Base-by-base conservation (phyloP, 1,140 invertebrate genomes). In the Epicauta chinensis region DNA sequence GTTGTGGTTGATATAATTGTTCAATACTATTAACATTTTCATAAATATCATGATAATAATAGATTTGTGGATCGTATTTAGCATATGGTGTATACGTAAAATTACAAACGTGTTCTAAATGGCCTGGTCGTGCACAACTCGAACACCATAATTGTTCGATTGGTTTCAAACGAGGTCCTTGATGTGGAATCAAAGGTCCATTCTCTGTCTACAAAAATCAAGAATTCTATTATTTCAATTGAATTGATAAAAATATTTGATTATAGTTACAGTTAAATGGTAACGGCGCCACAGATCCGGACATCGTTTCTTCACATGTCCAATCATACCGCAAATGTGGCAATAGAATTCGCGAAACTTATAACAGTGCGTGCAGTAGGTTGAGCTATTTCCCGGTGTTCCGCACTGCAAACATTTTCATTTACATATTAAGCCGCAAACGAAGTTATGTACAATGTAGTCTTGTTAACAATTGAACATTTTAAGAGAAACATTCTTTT, bases 331-430 rank as follows among this genome's bases (percentile, higher is more conserved):
- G 58, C 83, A 86, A 54, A 78, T 69, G 14, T 66, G 65, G 56
- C 83, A 86, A 14, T 62, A 60, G 0, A 77, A 51, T 12, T 64
- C 70, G 17, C 63, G 60, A 63, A 80, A 79, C 35, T 71, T 69
- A 15, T 73, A 81, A 83, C 83, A 86, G 48, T 76, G 80, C 58
- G 75, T 75, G 62, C 78, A 78, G 64, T 72, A 79, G 6, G 73
- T 73, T 16, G 74, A 67, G 29, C 71, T 60, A 57, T 80, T 80
- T 34, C 75, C 76, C 11, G 71, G 23, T 5, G 23, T 75, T 15
- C 82, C 83, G 61, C 83, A 86, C 82, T 84, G 62, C 11, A 74
- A 75, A n/a, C n/a, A n/a, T n/a, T n/a, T n/a, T n/a, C n/a, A n/a
- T n/a, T n/a, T n/a, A n/a, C n/a, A n/a, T n/a, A n/a, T n/a, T n/a